Percentiles rank a stretch among this genome's conserved stretches.
Conservation (phyloP, 1,140 invertebrate species). For the Physella acuta region DNA sequence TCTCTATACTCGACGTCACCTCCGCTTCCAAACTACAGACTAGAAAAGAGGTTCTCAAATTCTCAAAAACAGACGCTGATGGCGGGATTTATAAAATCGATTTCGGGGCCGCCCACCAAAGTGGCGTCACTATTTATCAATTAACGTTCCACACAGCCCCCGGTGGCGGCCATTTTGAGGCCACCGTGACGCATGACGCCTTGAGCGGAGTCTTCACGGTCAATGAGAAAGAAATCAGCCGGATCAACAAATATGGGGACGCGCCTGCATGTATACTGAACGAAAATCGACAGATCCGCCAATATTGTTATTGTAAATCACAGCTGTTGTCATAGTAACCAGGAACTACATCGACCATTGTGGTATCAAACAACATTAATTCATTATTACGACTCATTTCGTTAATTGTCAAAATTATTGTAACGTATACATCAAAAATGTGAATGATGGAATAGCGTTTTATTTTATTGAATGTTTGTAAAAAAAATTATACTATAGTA, state of each 20-base stretch:
- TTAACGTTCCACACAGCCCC: conserved; percentile 73
- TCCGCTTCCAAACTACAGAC: conserved; percentile 70
- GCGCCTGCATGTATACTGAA: conserved; percentile 74
- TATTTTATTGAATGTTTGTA: no score
- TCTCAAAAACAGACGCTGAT: conserved; percentile 75
- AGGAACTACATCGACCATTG: no score
- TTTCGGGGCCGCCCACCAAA: conserved; percentile 56
- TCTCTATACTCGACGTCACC: conserved; percentile 30
- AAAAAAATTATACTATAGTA: no score
- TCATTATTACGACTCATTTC: no score
- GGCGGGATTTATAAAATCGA: conserved; percentile 70
- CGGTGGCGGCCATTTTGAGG: conserved; percentile 75
- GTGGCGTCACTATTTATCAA: conserved; percentile 38
- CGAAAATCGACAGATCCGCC: conserved; percentile 40
- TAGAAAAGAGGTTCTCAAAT: conserved; percentile 74
- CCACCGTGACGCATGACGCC: conserved; percentile 70
- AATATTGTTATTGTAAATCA: conserved; percentile 51
- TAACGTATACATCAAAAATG: no score
- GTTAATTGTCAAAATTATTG: no score
- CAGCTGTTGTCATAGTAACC: no score
- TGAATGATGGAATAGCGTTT: no score
- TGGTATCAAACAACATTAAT: no score
- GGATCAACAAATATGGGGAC: conserved; percentile 82
- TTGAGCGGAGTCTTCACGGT: conserved; percentile 67
- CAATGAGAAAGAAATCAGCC: conserved; percentile 77